Conservation (phyloP, 2,797 vertebrate genomes). For the Decapterus maruadsi region DNA sequence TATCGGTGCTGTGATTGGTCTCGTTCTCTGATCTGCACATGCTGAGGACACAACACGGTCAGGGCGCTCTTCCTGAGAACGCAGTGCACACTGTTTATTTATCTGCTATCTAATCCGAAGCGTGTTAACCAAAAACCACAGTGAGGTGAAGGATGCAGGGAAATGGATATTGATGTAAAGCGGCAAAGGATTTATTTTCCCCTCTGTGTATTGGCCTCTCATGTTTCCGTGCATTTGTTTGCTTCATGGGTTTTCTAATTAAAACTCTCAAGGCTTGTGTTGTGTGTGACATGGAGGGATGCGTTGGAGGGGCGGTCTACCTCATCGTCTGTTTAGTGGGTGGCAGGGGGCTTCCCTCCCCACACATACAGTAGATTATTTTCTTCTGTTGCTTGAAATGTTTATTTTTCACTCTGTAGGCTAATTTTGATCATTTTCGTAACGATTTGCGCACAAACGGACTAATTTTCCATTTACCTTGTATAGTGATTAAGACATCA, state of each 20-base stretch:
- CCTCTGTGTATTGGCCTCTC: slow-evolving; percentile 66
- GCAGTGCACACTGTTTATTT: slow-evolving; percentile 69
- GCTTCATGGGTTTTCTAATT: slow-evolving; percentile 80
- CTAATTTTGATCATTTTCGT: slow-evolving; percentile 24
- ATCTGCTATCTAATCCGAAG: slow-evolving; percentile 75
- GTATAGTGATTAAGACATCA: slow-evolving; percentile 33
- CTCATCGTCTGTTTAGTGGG: slow-evolving; percentile 43
- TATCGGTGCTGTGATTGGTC: slow-evolving; percentile 56
- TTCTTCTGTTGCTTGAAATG: slow-evolving; percentile 33
- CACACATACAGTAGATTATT: slow-evolving; percentile 39
- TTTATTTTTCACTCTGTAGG: slow-evolving; percentile 38
- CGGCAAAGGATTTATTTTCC: slow-evolving; percentile 75
- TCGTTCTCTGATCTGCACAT: slow-evolving; percentile 56
- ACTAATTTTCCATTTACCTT: slow-evolving; percentile 41
- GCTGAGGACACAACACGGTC: slow-evolving; percentile 56
- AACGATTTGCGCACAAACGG: slow-evolving; percentile 4
- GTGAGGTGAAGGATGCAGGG: slow-evolving; percentile 71
- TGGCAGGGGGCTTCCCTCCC: slow-evolving; percentile 11
- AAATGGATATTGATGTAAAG: slow-evolving; percentile 77
- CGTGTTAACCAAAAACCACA: slow-evolving; percentile 79
- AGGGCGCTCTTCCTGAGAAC: slow-evolving; percentile 62
- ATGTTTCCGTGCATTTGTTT: slow-evolving; percentile 75
- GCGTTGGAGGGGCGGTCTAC: slow-evolving; percentile 41
- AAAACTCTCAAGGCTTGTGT: slow-evolving; percentile 65
- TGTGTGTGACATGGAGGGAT: slow-evolving; percentile 63